Evolutionary conservation across 2,113 vertebrate species (phyloP), one percentile per base, ranked within the genome.

Genomic region (Grammomys surdaster): DNA sequence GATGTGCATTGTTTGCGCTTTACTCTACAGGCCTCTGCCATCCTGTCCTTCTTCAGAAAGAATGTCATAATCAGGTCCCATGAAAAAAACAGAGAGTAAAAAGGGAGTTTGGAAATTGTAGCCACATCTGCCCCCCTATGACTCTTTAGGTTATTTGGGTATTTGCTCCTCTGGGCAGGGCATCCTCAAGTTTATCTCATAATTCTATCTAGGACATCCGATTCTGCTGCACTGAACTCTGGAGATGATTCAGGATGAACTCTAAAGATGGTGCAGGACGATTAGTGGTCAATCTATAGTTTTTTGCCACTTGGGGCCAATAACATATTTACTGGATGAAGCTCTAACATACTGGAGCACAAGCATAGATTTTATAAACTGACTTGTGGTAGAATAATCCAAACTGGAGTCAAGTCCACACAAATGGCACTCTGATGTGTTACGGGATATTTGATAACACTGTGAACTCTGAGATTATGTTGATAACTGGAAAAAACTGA

Each of bases 31-130:
- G 82, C 48, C 96, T 96, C 96, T 97, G 96, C 72, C 97, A 89
- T 36, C 81, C 87, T 28, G 87, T 13, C 43, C 91, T 92, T 94
- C 93, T 84, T 90, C 54, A 90, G 67, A 95, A 69, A 73, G 28
- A 43, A 17, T 89, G 95, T 96, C 58, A 93, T 77, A 98, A 98
- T 97, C 96, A 95, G 63, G 97, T 89, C 89, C 51, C 56, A 88
- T 85, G 95, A 96, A 93, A 94, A 95, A 89, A 95, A 84, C 94
- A 97, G 22, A 78, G 43, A 67, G 92, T 88, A 94, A 78, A 94
- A 56, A 87, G 91, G 14, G 77, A 81, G 28, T 96, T 93, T 88
- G 72, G 87, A 92, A 95, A 96, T 76, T 93, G 36, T 26, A 90
- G 84, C 85, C 96, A 77, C 13, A 46, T 36, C 54, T 33, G 10